Conservation (phyloP, 1,140 invertebrate genomes). For the Drosophila burlai region DNA sequence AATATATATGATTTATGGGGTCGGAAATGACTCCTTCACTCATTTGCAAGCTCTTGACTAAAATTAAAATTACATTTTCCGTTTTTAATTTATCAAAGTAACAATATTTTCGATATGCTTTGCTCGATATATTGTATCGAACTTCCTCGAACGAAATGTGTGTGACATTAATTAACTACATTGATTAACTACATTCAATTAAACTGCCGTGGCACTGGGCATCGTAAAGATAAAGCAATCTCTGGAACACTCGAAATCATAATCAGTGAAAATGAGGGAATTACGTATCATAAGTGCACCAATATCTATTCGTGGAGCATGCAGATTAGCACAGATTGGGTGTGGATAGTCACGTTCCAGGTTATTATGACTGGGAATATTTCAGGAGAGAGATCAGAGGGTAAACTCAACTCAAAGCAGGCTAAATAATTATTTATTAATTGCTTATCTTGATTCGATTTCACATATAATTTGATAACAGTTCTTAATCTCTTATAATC, state of each 20-base stretch:
- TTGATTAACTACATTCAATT: slow-evolving; percentile 4
- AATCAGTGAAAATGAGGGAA: neutral
- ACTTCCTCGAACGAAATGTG: neutral
- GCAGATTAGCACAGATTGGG: neutral
- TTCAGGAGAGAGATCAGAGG: slow-evolving; percentile 2
- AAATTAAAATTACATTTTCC: too few relatives aligned
- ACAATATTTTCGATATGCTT: too few relatives aligned
- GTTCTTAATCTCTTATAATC: neutral
- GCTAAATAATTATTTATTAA: neutral
- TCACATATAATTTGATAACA: neutral
- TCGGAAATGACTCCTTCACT: too few relatives aligned
- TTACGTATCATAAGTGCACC: neutral
- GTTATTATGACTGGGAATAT: neutral
- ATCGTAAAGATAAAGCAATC: slow-evolving; percentile 9
- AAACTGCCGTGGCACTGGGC: neutral
- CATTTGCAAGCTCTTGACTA: too few relatives aligned
- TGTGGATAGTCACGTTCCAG: neutral
- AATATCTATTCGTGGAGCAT: neutral
- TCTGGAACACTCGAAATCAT: neutral
- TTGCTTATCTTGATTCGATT: neutral
- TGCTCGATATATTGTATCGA: too few relatives aligned
- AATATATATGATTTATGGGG: too few relatives aligned
- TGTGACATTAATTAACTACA: neutral
- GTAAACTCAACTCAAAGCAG: too few relatives aligned
- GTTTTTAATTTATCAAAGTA: too few relatives aligned